Evolutionary conservation across 2,113 vertebrate species (phyloP).

Genomic region (Apodemus sylvaticus): DNA sequence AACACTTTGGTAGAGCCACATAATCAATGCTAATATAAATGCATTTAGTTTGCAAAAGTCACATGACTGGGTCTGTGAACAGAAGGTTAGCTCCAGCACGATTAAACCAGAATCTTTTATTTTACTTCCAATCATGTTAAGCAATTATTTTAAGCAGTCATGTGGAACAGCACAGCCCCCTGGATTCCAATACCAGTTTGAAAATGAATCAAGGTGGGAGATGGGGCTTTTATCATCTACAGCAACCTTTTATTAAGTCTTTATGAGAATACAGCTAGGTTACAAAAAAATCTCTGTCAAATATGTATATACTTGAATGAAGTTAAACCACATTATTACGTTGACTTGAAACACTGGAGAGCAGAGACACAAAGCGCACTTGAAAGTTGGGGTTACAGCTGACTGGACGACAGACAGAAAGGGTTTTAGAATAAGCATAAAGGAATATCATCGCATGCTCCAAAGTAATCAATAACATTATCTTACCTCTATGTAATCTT

Average conservation of each 20-base stretch:
- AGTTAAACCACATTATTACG: background rate
- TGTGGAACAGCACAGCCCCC: background rate
- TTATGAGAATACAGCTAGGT: background rate
- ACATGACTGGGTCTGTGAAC: background rate
- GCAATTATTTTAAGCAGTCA: constrained; percentile 5
- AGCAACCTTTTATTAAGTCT: background rate
- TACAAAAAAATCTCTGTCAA: constrained; percentile 14
- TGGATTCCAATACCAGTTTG: background rate
- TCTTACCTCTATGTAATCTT: background rate
- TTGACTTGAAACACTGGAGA: background rate
- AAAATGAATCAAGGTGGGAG: constrained; percentile 32
- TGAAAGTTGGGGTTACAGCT: background rate
- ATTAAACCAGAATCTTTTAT: constrained; percentile 4
- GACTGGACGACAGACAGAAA: background rate
- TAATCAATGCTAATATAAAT: background rate
- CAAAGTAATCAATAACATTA: constrained; percentile 22
- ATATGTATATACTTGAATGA: background rate
- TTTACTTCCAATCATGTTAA: background rate
- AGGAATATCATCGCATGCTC: background rate
- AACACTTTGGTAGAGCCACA: constrained; percentile 4
- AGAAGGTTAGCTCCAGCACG: constrained; percentile 3
- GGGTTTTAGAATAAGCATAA: constrained; percentile 34
- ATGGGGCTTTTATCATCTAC: constrained; percentile 1
- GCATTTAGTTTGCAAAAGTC: constrained; percentile 7
- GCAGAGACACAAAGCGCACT: background rate